Evolutionary conservation across 1,140 invertebrate species (phyloP).

Genomic region (Bombus breviceps): DNA sequence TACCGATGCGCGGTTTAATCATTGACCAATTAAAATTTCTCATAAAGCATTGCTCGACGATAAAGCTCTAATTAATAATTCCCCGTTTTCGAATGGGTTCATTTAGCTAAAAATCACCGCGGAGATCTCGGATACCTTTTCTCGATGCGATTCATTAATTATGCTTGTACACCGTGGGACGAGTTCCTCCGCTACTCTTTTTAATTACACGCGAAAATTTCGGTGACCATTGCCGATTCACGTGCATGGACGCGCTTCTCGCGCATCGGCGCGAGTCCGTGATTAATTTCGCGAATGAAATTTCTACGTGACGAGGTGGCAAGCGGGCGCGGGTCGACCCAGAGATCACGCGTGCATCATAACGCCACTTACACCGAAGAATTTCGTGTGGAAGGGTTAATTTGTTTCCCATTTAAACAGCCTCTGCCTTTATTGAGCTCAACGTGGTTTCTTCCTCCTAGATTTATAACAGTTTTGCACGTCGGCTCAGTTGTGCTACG

Average conservation of each 20-base stretch:
- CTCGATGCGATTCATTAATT: not conserved
- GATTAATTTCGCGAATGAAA: conserved; percentile 60
- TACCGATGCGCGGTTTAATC: not conserved
- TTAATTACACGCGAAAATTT: conserved; percentile 33
- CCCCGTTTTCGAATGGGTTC: not conserved
- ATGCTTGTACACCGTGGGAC: not conserved
- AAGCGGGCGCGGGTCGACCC: not conserved
- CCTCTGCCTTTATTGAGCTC: too few relatives aligned
- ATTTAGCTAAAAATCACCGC: not conserved
- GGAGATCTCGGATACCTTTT: not conserved
- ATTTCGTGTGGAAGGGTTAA: too few relatives aligned
- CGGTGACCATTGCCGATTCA: too few relatives aligned
- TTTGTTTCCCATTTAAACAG: too few relatives aligned
- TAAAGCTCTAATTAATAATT: conserved; percentile 21
- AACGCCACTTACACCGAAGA: not conserved
- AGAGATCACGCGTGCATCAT: not conserved
- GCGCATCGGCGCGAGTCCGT: not conserved
- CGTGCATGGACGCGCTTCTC: not conserved
- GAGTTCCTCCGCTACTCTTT: not conserved
- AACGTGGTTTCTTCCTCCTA: too few relatives aligned
- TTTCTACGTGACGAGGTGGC: conserved; percentile 22
- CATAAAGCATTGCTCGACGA: not conserved
- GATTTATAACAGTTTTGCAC: too few relatives aligned
- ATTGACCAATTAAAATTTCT: conserved; percentile 5
- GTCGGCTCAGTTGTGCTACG: too few relatives aligned